phyloP scores from a whole-genome alignment of 2,797 vertebrate species.

The Aulostomus chinensis region DNA sequence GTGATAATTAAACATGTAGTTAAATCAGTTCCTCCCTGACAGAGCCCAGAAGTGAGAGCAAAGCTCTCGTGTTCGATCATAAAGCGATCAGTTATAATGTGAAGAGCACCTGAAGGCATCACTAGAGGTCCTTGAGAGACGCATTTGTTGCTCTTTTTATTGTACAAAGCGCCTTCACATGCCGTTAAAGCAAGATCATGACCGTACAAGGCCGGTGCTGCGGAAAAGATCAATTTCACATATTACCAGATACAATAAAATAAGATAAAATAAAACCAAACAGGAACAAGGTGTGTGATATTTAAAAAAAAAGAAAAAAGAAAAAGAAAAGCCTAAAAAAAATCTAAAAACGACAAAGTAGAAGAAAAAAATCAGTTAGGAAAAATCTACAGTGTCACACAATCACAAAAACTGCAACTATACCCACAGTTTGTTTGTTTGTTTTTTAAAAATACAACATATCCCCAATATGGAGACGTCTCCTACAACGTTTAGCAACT shows the following conservation, averaged over 20 bases:
- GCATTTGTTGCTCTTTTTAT: too few species aligned
- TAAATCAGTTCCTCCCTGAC: too few species aligned
- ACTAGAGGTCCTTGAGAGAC: conserved; percentile 1
- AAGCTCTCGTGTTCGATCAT: too few species aligned
- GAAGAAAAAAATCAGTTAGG: not conserved
- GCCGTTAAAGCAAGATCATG: conserved; percentile 1
- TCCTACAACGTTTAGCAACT: conserved; percentile 17
- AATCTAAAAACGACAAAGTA: too few species aligned
- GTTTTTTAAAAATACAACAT: conserved; percentile 19
- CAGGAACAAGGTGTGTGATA: not conserved
- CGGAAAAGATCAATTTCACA: too few species aligned
- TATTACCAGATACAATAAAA: too few species aligned
- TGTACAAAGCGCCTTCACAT: conserved; percentile 15
- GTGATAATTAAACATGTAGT: too few species aligned
- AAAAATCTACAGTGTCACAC: too few species aligned
- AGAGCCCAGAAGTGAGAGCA: too few species aligned
- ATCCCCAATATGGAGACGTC: conserved; percentile 41
- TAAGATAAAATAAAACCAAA: too few species aligned
- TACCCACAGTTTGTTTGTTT: conserved; percentile 9
- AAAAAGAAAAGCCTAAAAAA: not conserved
- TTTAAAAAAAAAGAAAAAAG: not conserved
- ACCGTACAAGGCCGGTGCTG: not conserved
- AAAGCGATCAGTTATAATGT: too few species aligned
- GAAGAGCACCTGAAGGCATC: conserved; percentile 16
- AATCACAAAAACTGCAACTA: conserved; percentile 6